These are phyloP conservation scores for Trialeurodes vaporariorum DNA, from an alignment of 1,140 invertebrate genomes.

Conservation along the genomic window DNA sequence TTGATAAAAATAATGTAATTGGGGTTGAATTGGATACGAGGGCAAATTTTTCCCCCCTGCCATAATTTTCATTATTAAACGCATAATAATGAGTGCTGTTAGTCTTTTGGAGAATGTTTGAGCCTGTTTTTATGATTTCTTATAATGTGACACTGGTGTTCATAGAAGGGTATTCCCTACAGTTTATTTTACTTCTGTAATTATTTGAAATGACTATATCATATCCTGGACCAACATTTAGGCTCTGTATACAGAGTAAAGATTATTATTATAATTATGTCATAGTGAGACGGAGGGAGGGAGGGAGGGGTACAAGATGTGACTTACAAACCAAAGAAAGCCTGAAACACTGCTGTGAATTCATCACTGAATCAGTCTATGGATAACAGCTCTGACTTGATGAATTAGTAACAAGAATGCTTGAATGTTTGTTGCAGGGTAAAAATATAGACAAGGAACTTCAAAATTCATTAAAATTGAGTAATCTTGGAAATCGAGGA, in stretches of 20 bases:
- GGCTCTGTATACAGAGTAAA: neutral
- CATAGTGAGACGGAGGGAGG: neutral
- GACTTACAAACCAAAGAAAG: neutral
- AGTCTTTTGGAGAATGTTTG: no score
- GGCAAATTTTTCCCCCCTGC: no score
- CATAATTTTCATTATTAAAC: no score
- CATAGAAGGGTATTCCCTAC: no score
- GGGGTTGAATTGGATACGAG: no score
- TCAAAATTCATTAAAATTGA: slow-evolving; percentile 41
- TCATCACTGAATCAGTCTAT: neutral
- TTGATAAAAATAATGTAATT: no score
- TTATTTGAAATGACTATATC: no score
- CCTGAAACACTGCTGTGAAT: neutral
- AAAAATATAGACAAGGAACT: slow-evolving; percentile 64
- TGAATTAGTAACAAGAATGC: neutral
- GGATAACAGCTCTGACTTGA: neutral
- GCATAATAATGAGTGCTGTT: no score
- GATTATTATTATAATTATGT: neutral
- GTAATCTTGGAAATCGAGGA: slow-evolving; percentile 14
- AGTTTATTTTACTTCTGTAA: no score
- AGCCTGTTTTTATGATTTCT: no score
- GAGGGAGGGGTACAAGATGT: neutral
- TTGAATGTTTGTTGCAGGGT: slow-evolving; percentile 39
- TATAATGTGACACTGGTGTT: no score
- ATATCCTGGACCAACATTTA: no score